Conservation (phyloP, 2,113 vertebrate genomes). For the Burhinus oedicnemus region DNA sequence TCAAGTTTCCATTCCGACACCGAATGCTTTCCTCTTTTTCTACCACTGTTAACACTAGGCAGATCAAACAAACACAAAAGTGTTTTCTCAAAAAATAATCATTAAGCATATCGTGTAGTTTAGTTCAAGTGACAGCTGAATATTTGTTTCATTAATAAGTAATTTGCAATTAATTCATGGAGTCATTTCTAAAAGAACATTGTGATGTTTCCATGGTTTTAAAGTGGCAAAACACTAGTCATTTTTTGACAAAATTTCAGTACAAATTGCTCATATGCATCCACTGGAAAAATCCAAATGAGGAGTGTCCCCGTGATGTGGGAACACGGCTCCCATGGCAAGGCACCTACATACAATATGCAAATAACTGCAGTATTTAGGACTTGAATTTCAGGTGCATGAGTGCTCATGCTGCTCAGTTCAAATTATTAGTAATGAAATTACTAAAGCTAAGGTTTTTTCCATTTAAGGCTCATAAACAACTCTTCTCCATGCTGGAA, state of each 20-base stretch:
- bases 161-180: conserved; percentile 68
- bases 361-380: not conserved
- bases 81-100: conserved; percentile 70
- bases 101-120: conserved; percentile 37
- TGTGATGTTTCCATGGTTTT: conserved; percentile 49
- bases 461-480: not conserved
- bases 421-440: not conserved
- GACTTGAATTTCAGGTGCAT: not conserved
- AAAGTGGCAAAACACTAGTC: conserved; percentile 33
- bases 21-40: conserved; percentile 23
- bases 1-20: conserved; percentile 2
- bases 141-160: conserved; percentile 76
- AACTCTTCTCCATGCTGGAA: not conserved
- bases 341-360: not conserved
- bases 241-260: conserved; percentile 34
- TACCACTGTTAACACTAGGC: conserved; percentile 34
- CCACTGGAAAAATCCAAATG: not conserved
- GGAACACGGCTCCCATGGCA: not conserved
- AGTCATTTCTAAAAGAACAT: conserved; percentile 54
- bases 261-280: not conserved
- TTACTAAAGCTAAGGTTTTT: not conserved
- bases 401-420: not conserved
- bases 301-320: not conserved
- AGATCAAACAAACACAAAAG: conserved; percentile 65
- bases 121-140: conserved; percentile 65